Conservation (phyloP, 1,140 invertebrate genomes). For the Diorhabda carinulata region DNA sequence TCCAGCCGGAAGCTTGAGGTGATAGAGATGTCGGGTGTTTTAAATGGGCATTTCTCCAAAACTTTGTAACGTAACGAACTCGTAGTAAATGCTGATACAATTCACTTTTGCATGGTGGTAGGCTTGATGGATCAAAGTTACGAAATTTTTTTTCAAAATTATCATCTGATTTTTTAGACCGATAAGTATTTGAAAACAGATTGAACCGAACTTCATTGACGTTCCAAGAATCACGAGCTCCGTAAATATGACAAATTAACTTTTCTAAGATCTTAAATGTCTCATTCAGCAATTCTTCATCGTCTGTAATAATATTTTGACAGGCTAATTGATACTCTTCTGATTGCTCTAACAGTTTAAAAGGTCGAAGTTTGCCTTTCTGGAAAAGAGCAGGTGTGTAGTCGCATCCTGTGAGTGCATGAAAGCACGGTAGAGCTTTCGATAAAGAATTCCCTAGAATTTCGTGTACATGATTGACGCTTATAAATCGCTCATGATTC, state of each 20-base stretch:
- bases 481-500: background rate
- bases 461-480: background rate
- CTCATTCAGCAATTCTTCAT: too few relatives aligned
- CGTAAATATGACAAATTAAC: slow-evolving; percentile 24
- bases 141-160: slow-evolving; percentile 17
- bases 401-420: slow-evolving; percentile 4
- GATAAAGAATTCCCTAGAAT: background rate
- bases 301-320: too few relatives aligned
- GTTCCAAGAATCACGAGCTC: slow-evolving; percentile 7
- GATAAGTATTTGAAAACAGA: slow-evolving; percentile 22
- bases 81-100: slow-evolving; percentile 20
- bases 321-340: too few relatives aligned
- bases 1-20: slow-evolving; percentile 20
- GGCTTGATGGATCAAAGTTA: slow-evolving; percentile 6
- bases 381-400: slow-evolving; percentile 4
- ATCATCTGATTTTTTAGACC: slow-evolving; percentile 17
- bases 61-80: slow-evolving; percentile 19
- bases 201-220: slow-evolving; percentile 18
- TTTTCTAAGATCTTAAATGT: too few relatives aligned
- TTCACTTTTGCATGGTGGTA: slow-evolving; percentile 24
- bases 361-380: slow-evolving; percentile 15
- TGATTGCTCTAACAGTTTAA: too few relatives aligned
- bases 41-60: slow-evolving; percentile 22
- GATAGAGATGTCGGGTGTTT: slow-evolving; percentile 22
- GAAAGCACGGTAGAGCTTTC: background rate